A percentile compares a stretch with the other conserved stretches of the same genome.
These are phyloP conservation scores for Gorsachius goisagi DNA, from an alignment of 2,113 vertebrate genomes.

Conservation along the genomic window DNA sequence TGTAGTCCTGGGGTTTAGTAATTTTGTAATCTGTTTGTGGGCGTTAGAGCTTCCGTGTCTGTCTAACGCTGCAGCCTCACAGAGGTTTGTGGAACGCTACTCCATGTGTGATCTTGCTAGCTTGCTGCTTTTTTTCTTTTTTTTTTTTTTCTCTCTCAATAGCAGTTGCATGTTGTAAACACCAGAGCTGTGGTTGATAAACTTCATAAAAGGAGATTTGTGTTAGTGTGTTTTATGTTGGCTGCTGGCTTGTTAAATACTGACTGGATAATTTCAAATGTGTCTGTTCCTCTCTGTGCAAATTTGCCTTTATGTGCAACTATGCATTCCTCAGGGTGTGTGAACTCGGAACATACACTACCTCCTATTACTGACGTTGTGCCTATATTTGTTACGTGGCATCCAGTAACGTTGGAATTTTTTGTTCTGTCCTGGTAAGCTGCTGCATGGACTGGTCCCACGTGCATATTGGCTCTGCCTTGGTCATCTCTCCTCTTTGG, in stretches of 20 bases:
- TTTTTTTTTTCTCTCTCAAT: background rate
- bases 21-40: background rate
- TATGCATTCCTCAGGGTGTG: background rate
- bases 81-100: background rate
- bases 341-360: background rate
- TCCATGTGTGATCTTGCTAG: background rate
- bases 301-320: background rate
- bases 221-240: background rate
- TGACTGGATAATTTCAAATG: background rate
- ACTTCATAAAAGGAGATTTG: background rate
- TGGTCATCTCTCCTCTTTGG: background rate
- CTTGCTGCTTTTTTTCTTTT: background rate
- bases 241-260: background rate
- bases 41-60: background rate
- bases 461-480: background rate
- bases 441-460: background rate
- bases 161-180: background rate
- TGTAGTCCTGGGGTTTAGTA: background rate
- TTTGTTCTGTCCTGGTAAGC: background rate
- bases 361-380: background rate
- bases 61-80: background rate
- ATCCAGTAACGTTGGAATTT: fast-evolving
- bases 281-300: background rate
- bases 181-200: background rate
- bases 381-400: fast-evolving